Base-by-base conservation (phyloP, 2,113 vertebrate genomes). In the Phaethon lepturus region DNA sequence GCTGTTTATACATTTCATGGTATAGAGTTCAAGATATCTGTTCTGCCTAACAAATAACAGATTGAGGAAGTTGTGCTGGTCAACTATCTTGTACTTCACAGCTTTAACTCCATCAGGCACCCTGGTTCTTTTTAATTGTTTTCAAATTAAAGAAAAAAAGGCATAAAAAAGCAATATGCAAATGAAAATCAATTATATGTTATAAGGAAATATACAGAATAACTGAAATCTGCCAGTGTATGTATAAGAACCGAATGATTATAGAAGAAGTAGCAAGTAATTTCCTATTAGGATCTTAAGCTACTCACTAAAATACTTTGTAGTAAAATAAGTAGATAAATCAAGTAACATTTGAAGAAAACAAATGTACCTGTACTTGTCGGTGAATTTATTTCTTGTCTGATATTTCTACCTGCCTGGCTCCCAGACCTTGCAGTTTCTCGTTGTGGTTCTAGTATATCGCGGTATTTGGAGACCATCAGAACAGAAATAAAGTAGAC, bases 401-500 rank as follows among this genome's bases (percentile, higher is more conserved):
- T 99, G 96, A 99, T 99, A 98, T 99, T 99, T 95, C 99, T 99
- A 95, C 99, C 99, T 66, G 99, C 98, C 93, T 99, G 99, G 98
- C 98, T 99, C 96, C 99, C 99, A 94, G 99, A 99, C 91, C 99
- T 98, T 40, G 98, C 98, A 31, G 99, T 99, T 98, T 99, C 99
- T 75, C 99, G 97, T 96, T 99, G 99, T 33, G 99, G 99, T 90
- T 99, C 99, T 93, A 99, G 96, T 89, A 99, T 99, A 97, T 99
- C 99, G 3, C 99, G 99, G 96, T 99, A 99, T 96, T 99, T 99
- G 45, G 99, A 99, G 25, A 99, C 99, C 99, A 99, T 99, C 88
- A 99, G 98, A 84, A 99, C 99, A 2, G 99, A 99, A 95, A 99
- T 99, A 95, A 99, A 99, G 98, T 99, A 99, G 83, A 99, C 99